Base-by-base conservation (phyloP, 2,797 vertebrate genomes). In the Hypotaenidia okinawae region DNA sequence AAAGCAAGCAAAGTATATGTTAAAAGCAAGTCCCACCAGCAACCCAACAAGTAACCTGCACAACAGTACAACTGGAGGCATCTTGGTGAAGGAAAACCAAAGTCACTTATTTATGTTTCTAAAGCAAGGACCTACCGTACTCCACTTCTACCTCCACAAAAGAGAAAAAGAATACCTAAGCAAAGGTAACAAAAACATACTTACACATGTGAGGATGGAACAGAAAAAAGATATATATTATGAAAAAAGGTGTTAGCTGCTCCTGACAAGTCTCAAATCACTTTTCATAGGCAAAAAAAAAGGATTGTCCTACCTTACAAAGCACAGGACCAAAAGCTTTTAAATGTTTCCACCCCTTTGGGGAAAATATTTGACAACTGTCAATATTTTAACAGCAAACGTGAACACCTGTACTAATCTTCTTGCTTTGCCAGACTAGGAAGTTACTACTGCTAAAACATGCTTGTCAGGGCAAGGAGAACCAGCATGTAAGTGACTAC, bases 11-110 rank as follows among this genome's bases (percentile, higher is more conserved):
- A 77, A 90, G 55, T 8, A 41, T 6, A 59, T 9, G 11, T 41
- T 64, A 66, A 88, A 91, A 80, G 52, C 64, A 91, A 81, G 21
- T 45, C 35, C 24, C 47, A 72, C 17, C 14, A 43, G 62, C 33
- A 92, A 90, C 14, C 10, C 66, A 80, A 52, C 18, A 79, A 90
- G 43, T 8, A 94, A 82, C 6, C 21, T 69, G 43, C 28, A 25
- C 17, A 90, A 80, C 30, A 87, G 23, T 28, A 78, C 79, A 21
- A 79, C 84, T 94, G 81, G 75, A 95, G 84, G 89, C 68, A 74
- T 89, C 89, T 92, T 93, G 79, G 52, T 63, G 27, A 92, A 59
- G 67, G 81, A 95, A 96, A 96, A 95, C 3, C 74, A 86, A 79
- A 94, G 6, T 8, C 1, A 4, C 28, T 17, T 89, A 57, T 64